Evolutionary conservation across 2,797 vertebrate species (phyloP), one percentile per base, ranked within the genome.

Genomic region (Eremophila alpestris): DNA sequence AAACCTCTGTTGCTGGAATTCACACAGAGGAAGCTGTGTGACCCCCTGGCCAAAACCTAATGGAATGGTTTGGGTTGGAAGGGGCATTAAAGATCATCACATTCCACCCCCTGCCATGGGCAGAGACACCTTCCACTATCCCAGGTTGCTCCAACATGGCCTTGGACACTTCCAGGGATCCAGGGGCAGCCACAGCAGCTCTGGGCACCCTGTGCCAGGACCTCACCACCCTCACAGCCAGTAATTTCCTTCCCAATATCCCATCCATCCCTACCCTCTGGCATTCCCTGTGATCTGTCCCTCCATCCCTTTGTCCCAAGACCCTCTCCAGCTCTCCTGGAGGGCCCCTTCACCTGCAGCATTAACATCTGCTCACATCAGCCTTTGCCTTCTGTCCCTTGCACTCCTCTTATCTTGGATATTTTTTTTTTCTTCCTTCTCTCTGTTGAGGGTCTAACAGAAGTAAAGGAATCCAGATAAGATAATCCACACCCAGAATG

Each of bases 151-250:
- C 55, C 41, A 75, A 0, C 10, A 15, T 17, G 18, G 15, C 18
- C 13, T 75, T 32, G 55, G 32, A 21, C 55, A n/a, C 6, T 49
- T 14, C 27, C 54, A 74, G 30, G 18, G 18, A 60, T 48, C 29
- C 58, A 29, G 45, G 38, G 2, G 2, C 24, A 52, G 46, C 27
- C 60, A 52, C 38, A 80, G 20, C 20, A 58, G 18, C 59, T 59
- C 29, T 52, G 68, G 16, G 5, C 0, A 73, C 0, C 6, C 52
- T 52, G 5, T 30, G 6, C 52, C 52, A 59, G 18, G 46, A 5
- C 8, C 5, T 88, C 7, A 0, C 7, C 40, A 27, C 5, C 26
- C 6, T 60, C 41, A 5, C 17, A 88, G 34, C 0, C 0, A 46
- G 4, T 0, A 41, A 68, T 54, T 54, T 54, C 12, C 26, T 48